A percentile compares a stretch with the other conserved stretches of the same genome.
phyloP scores from a whole-genome alignment of 2,888 invertebrate genomes.

The Eupithecia pulchellata region DNA sequence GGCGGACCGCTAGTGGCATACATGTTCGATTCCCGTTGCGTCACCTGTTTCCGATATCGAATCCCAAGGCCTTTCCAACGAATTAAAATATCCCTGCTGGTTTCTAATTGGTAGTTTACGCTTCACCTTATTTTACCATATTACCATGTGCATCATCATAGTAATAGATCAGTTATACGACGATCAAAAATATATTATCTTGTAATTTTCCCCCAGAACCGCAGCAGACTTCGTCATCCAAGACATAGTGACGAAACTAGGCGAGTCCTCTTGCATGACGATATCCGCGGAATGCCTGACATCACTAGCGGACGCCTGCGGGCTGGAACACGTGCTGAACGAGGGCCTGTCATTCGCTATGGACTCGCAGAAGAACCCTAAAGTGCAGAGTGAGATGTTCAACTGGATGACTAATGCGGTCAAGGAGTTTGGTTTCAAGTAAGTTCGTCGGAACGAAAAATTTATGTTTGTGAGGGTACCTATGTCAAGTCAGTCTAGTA shows the following conservation, averaged over 20 bases:
- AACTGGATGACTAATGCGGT: constrained; percentile 92
- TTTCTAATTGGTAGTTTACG: too few species aligned
- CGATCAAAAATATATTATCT: neutral
- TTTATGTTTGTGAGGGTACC: too few species aligned
- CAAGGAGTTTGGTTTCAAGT: constrained; percentile 94
- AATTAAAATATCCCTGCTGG: too few species aligned
- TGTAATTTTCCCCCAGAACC: constrained; percentile 71
- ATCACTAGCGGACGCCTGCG: constrained; percentile 91
- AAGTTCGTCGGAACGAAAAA: constrained; percentile 67
- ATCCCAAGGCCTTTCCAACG: too few species aligned
- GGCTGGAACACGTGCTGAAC: constrained; percentile 89
- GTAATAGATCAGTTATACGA: neutral
- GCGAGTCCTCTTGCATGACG: constrained; percentile 92
- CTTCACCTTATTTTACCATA: too few species aligned
- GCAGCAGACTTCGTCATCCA: constrained; percentile 91
- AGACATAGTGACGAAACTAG: constrained; percentile 94
- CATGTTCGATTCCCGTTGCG: too few species aligned
- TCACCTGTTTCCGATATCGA: too few species aligned
- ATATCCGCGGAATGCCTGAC: constrained; percentile 89
- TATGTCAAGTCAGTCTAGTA: too few species aligned
- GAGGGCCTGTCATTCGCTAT: constrained; percentile 91
- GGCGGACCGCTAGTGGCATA: too few species aligned
- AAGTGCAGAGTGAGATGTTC: constrained; percentile 94
- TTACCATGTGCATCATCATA: too few species aligned
- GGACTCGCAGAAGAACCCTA: constrained; percentile 94